These are phyloP conservation scores for Doryteuthis pealeii DNA, from an alignment of 1,140 invertebrate genomes.

Conservation along the genomic window DNA sequence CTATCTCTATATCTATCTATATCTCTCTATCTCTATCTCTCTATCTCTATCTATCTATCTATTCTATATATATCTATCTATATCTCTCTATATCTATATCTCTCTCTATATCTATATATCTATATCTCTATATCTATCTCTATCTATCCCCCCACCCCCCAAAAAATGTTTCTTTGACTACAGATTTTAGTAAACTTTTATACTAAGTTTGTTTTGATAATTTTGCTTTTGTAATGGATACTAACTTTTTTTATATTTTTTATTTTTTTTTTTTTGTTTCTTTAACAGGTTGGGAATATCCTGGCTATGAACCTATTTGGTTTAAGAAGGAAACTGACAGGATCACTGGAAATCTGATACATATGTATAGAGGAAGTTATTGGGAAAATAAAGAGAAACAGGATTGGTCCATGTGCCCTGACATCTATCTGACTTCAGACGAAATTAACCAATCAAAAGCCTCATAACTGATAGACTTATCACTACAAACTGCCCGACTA, in stretches of 20 bases:
- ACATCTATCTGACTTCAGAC: constrained; percentile 70
- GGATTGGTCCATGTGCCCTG: constrained; percentile 89
- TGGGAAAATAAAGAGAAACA: constrained; percentile 88
- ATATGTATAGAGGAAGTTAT: constrained; percentile 85
- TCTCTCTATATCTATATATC: too few species aligned
- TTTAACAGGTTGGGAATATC: constrained; percentile 70
- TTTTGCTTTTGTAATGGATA: too few species aligned
- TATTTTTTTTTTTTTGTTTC: constrained; percentile 39
- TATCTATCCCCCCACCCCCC: too few species aligned
- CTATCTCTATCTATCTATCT: too few species aligned
- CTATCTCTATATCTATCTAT: too few species aligned
- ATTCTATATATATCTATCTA: too few species aligned
- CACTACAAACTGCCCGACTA: background rate
- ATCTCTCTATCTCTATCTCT: too few species aligned
- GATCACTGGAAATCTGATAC: constrained; percentile 77
- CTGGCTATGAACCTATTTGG: constrained; percentile 85
- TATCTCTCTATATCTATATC: too few species aligned
- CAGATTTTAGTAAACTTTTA: too few species aligned
- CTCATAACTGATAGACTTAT: background rate
- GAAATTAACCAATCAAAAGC: background rate
- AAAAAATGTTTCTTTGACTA: too few species aligned
- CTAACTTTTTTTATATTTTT: background rate
- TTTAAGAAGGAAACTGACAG: constrained; percentile 82
- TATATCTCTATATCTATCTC: too few species aligned
- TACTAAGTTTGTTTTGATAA: too few species aligned